Evolutionary conservation across 1,140 invertebrate genomes (phyloP), one percentile per base, ranked within the genome.

Genomic region (Battus philenor): DNA sequence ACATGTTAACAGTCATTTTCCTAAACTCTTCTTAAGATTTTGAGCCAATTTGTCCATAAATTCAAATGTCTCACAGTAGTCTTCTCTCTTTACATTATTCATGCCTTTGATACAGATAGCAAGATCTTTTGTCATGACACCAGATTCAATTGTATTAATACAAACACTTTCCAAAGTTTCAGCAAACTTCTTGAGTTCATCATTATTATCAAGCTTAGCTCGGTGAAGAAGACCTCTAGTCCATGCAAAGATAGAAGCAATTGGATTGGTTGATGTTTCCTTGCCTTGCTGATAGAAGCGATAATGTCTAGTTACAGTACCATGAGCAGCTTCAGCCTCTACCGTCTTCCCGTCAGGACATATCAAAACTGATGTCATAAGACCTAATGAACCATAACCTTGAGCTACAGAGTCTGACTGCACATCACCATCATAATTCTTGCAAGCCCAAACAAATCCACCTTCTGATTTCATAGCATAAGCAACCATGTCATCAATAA

Each of bases 401-500:
- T 99, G 97, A 58, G 97, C 97, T 9, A 99, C 95, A 2, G 96
- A 97, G 84, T 99, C 98, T 0, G 95, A 98, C 79, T 99, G 98
- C 0, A 99, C 98, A 88, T 99, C 98, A 20, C 98, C 98, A 77
- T 99, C 98, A 75, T 99, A 99, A 78, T 99, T 99, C 80, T 99
- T 99, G 86, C 98, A 95, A 11, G 98, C 97, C 98, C 98, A 99
- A 0, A 99, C 97, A 87, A 99, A 99, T 41, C 97, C 98, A 59
- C 98, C 98, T 54, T 98, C 95, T 1, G 96, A 97, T 82, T 99
- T 99, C 94, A 99, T 96, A 3, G 93, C 92, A 76, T 98, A 98
- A 8, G 98, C 98, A 1, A 99, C 98, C 98, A 99, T 99, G 68
- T 99, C 98, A 81, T 99, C 98, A 78, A 99, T 99, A 12, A 99